phyloP scores from a whole-genome alignment of 1,140 invertebrate genomes.

The Nasonia vitripennis region DNA sequence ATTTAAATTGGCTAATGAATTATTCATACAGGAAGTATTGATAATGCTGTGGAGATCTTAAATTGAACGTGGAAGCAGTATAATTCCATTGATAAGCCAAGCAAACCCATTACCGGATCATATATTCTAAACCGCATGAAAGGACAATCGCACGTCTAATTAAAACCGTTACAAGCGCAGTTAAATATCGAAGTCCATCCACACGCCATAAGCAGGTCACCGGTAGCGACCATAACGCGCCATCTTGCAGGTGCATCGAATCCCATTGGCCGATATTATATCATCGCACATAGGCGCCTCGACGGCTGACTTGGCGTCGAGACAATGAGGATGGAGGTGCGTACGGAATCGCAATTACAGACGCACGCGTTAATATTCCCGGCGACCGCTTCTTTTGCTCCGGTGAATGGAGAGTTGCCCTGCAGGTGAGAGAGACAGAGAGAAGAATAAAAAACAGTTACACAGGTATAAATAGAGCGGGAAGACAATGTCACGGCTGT shows the following conservation, averaged over 20 bases:
- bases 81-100: too few relatives aligned
- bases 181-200: not conserved
- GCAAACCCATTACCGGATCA: too few relatives aligned
- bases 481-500: conserved; percentile 40
- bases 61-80: not conserved
- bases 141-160: not conserved
- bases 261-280: conserved; percentile 33
- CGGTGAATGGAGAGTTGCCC: not conserved
- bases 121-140: not conserved
- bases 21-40: not conserved
- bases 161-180: not conserved
- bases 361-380: conserved; percentile 8
- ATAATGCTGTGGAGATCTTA: not conserved
- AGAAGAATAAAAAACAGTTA: conserved; percentile 15
- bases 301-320: not conserved
- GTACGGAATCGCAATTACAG: conserved; percentile 16
- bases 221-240: not conserved
- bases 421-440: not conserved
- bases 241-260: conserved; percentile 20
- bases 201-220: not conserved
- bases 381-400: not conserved
- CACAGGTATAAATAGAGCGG: conserved; percentile 39
- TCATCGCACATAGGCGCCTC: conserved; percentile 19
- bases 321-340: not conserved
- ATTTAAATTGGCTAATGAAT: not conserved